Conservation (phyloP, 1,140 invertebrate genomes). For the Hestina assimilis region DNA sequence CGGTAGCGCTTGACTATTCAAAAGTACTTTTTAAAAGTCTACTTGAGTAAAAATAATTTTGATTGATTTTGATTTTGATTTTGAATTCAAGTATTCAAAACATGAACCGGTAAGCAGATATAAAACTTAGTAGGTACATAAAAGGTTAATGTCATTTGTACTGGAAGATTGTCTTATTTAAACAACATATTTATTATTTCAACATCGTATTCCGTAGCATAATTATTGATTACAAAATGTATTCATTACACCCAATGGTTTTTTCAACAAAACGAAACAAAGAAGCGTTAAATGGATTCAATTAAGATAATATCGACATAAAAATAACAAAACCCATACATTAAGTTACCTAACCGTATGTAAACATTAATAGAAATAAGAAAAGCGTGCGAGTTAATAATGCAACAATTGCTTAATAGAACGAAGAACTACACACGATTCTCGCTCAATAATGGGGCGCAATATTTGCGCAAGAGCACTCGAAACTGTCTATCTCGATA, state of each 20-base stretch:
- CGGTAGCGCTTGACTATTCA: no score
- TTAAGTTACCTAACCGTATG: conserved; percentile 17
- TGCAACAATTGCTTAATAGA: conserved; percentile 38
- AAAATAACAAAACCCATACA: conserved; percentile 8
- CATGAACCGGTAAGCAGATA: no score
- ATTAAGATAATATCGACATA: conserved; percentile 22
- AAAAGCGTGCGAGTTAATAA: conserved; percentile 28
- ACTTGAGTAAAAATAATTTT: no score
- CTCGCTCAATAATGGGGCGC: conserved; percentile 26
- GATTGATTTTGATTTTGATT: no score
- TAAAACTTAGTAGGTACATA: no score
- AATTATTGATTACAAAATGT: neutral
- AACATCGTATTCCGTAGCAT: neutral
- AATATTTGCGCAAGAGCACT: conserved; percentile 45
- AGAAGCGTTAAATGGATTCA: conserved; percentile 18
- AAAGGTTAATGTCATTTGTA: no score
- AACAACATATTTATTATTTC: neutral
- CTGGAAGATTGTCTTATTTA: no score
- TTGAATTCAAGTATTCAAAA: no score
- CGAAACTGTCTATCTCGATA: conserved; percentile 36
- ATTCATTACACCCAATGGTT: neutral
- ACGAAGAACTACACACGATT: conserved; percentile 28
- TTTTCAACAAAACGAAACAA: neutral
- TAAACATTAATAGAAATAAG: conserved; percentile 26
- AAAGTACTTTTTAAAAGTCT: no score